Base-by-base conservation (phyloP, 2,797 vertebrate genomes). In the Gallinago stenura region DNA sequence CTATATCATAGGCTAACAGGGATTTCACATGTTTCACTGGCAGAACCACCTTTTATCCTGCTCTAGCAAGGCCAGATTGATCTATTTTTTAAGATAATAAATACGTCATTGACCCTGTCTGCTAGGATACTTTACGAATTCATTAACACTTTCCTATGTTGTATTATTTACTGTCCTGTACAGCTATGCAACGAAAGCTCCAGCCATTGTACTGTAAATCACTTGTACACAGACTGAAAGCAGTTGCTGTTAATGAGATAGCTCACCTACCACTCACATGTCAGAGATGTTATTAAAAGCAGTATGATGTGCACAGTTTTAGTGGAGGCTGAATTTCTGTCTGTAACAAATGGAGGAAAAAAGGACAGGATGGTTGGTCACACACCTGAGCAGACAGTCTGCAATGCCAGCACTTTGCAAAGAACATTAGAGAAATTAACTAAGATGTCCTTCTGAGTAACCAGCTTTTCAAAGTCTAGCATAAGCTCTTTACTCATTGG, bases 401-500 rank as follows among this genome's bases (percentile, higher is more conserved):
- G 64, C 1, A 3, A 50, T 91, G 85, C 93, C 94, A 96, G 46
- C 26, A 70, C 69, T 93, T 95, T 58, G 85, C 53, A 92, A 95
- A 95, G 87, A 96, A 82, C 84, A 79, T 62, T 51, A 86, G 60
- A 83, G 86, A 97, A 96, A 96, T 94, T 95, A 97, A 95, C 65
- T 9, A 65, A 39, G 84, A 92, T 89, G 72, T 90, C 65, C 66
- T 50, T 94, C 93, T 96, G 89, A 98, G 97, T 95, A 97, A 89
- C 76, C 90, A 90, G 95, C 90, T 97, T 97, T 95, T 93, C 90
- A 83, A 95, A 93, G 83, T 87, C 90, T 92, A 89, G 88, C 80
- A 73, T 96, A 97, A 97, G 83, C 92, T 94, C 93, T 95, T 97
- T 95, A 95, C 54, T 94, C 95, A 93, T 95, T 91, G 80, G 78